Evolutionary conservation across 2,113 vertebrate genomes (phyloP).

Genomic region (Crocuta crocuta): DNA sequence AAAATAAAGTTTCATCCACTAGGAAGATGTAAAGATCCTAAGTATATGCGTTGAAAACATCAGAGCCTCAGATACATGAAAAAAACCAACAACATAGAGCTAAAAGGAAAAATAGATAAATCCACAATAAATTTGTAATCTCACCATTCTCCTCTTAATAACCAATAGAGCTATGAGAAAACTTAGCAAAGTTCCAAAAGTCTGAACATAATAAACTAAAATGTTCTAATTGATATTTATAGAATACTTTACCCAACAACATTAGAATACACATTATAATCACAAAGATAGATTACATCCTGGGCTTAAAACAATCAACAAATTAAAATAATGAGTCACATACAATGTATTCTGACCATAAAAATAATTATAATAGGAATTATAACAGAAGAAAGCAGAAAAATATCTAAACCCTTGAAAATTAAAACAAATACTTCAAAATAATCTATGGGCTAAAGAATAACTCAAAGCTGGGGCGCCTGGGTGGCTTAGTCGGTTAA

Average conservation of each 20-base stretch:
- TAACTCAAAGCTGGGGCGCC: too few relatives aligned
- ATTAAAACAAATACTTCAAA: background rate
- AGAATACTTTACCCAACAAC: background rate
- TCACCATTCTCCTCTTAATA: rapidly evolving
- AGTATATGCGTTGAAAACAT: background rate
- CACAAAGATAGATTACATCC: background rate
- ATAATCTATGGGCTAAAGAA: background rate
- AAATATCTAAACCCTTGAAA: background rate
- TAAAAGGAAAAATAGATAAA: background rate
- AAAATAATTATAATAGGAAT: background rate
- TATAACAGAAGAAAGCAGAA: background rate
- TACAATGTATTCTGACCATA: background rate
- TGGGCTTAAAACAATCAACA: background rate
- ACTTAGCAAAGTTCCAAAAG: background rate
- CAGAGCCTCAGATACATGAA: background rate
- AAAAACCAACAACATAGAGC: background rate
- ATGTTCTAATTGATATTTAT: background rate
- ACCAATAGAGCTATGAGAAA: background rate
- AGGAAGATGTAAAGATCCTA: background rate
- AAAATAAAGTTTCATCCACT: background rate
- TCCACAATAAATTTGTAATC: background rate
- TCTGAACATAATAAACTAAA: background rate
- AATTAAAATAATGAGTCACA: background rate
- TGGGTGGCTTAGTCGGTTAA: too few relatives aligned
- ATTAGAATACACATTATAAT: background rate